Evolutionary conservation across 2,113 vertebrate species (phyloP), one percentile per base, ranked within the genome.

Genomic region (Lophochroa leadbeateri): DNA sequence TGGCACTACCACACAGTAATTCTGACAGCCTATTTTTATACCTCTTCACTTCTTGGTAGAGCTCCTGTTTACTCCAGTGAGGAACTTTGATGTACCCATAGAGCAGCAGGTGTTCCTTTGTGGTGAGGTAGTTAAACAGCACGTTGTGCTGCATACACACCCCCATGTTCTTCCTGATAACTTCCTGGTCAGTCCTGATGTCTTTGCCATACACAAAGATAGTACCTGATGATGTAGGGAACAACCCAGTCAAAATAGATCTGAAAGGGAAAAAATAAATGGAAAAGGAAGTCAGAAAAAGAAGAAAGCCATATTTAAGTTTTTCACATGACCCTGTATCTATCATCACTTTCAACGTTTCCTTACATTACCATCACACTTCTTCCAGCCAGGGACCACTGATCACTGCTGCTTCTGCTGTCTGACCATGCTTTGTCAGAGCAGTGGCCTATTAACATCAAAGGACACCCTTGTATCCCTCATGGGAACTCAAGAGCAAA

Each of bases 141-240:
- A 99, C 99, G 0, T 99, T 98, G 8, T 99, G 99, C 86, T 99
- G 99, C 99, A 99, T 99, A 95, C 99, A 99, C 76, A 99, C 99
- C 0, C 99, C 99, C 93, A 99, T 98, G 67, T 98, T 98, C 94
- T 97, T 98, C 78, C 99, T 98, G 31, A 99, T 93, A 2, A 97
- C 97, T 17, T 98, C 97, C 4, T 98, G 98, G 84, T 98, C 97
- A 41, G 92, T 96, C 94, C 98, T 98, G 97, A 99, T 99, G 91
- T 99, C 99, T 96, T 98, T 98, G 37, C 98, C 99, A 17, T 99
- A 99, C 21, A 99, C 98, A 96, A 99, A 98, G 63, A 99, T 99
- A 8, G 98, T 97, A 58, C 99, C 99, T 3, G 98, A 98, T 1
- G 99, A 97, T 0, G 99, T 98, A 29, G 98, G 96, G 88, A 99